phyloP scores from a whole-genome alignment of 2,888 invertebrate species.

The Drosophila pegasa region DNA sequence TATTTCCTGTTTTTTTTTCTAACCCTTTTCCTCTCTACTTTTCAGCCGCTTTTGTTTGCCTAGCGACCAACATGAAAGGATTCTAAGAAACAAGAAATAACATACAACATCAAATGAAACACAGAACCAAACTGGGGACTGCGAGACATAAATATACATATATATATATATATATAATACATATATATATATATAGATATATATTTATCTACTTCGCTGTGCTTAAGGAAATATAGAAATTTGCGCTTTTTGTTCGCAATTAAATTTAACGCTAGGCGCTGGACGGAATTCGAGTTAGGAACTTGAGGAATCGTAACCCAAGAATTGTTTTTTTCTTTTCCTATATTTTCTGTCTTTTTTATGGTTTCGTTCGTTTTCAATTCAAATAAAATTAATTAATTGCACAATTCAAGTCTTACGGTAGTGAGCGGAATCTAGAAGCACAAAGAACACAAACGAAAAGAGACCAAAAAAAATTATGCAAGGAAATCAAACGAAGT shows the following conservation, averaged over 20 bases:
- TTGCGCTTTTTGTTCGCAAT: constrained; percentile 80
- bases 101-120: constrained; percentile 57
- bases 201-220: constrained; percentile 6
- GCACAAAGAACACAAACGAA: constrained; percentile 80
- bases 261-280: constrained; percentile 23
- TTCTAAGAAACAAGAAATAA: constrained; percentile 33
- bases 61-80: constrained; percentile 33
- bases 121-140: constrained; percentile 35
- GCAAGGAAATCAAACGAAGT: constrained; percentile 64
- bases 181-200: neutral
- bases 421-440: constrained; percentile 84
- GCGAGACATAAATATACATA: neutral
- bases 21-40: neutral
- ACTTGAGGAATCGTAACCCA: constrained; percentile 50
- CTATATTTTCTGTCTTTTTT: constrained; percentile 19
- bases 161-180: neutral
- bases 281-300: constrained; percentile 17
- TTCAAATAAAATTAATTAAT: constrained; percentile 79
- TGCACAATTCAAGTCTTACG: constrained; percentile 84
- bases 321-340: constrained; percentile 16
- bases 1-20: neutral
- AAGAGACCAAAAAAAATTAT: constrained; percentile 74
- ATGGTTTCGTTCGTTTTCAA: constrained; percentile 70
- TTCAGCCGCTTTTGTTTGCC: constrained; percentile 7
- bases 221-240: constrained; percentile 48